These are phyloP conservation scores for Boulengeromyrus knoepffleri DNA, from an alignment of 2,113 vertebrate species.

Conservation along the genomic window DNA sequence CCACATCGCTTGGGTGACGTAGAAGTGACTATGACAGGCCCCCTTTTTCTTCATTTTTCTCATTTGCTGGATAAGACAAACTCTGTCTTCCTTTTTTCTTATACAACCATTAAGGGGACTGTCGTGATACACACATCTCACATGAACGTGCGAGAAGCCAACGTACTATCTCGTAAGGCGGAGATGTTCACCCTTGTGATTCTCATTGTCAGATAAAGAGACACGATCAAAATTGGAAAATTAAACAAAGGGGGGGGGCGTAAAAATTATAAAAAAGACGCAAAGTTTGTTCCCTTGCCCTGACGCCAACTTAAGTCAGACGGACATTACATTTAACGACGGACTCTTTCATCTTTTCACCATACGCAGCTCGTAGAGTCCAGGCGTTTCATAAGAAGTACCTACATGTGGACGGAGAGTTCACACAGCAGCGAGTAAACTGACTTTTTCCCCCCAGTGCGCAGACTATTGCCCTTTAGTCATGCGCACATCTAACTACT, in stretches of 20 bases:
- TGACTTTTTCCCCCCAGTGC: background rate
- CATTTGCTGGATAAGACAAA: conserved; percentile 45
- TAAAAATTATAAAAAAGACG: background rate
- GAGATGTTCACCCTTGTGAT: background rate
- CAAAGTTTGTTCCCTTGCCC: background rate
- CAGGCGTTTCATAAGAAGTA: background rate
- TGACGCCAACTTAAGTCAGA: conserved; percentile 8
- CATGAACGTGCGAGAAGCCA: background rate
- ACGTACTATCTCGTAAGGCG: background rate
- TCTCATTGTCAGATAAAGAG: background rate
- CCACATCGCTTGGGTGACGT: conserved; percentile 68
- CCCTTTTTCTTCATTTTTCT: conserved; percentile 33
- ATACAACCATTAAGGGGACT: conserved; percentile 10
- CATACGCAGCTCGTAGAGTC: background rate
- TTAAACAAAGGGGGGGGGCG: background rate
- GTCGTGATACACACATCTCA: conserved; percentile 16
- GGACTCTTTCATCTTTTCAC: background rate
- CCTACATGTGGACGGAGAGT: background rate
- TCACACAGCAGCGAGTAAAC: background rate
- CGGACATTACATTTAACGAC: background rate
- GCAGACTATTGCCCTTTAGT: conserved; percentile 1
- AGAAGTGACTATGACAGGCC: conserved; percentile 59
- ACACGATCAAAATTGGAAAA: background rate
- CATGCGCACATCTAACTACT: background rate
- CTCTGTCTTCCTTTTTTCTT: conserved; percentile 14